Base-by-base conservation (phyloP, 2,797 vertebrate genomes). In the Peromyscus attwateri region DNA sequence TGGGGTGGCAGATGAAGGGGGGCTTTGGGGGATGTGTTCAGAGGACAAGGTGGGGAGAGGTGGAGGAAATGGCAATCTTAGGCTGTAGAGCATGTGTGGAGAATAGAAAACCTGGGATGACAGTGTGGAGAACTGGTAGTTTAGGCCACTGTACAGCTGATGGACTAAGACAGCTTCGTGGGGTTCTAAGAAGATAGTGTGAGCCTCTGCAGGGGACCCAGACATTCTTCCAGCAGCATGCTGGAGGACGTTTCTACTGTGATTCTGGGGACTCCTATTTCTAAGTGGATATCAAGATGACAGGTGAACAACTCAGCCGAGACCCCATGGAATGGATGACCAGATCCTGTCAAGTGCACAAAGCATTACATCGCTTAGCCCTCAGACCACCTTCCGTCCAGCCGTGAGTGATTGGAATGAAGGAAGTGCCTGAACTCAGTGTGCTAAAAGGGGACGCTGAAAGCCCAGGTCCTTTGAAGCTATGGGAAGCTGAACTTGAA, bases 401-500 rank as follows among this genome's bases (percentile, higher is more conserved):
- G 55, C 29, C 31, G 0, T 25, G 23, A 64, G 31, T 37, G 14
- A 71, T 73, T 10, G 9, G 40, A 31, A 64, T 4, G 55, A 85
- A 4, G 25, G 27, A 71, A 91, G 85, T 12, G 4, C n/a, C 89
- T 71, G 87, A 66, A 95, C 37, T 75, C 16, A 10, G 9, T 7
- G 23, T 12, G 27, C 60, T 62, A 27, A 60, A 81, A 64, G 80
- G 52, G n/a, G n/a, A 7, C 27, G 29, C 11, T 71, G 34, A 62
- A 76, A 87, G 64, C 27, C 0, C 34, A 75, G 62, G 52, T 7
- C n/a, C 66, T 92, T 60, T 71, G 84, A 92, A 89, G 40, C 25
- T 12, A 57, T n/a, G 84, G n/a, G 84, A 91, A 91, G 34, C 52
- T 89, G 77, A 94, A 89, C 57, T 62, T 92, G 57, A 90, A 95